Evolutionary conservation across 2,113 vertebrate species (phyloP), one percentile per base, ranked within the genome.

Genomic region (Pomatorhinus ruficollis): DNA sequence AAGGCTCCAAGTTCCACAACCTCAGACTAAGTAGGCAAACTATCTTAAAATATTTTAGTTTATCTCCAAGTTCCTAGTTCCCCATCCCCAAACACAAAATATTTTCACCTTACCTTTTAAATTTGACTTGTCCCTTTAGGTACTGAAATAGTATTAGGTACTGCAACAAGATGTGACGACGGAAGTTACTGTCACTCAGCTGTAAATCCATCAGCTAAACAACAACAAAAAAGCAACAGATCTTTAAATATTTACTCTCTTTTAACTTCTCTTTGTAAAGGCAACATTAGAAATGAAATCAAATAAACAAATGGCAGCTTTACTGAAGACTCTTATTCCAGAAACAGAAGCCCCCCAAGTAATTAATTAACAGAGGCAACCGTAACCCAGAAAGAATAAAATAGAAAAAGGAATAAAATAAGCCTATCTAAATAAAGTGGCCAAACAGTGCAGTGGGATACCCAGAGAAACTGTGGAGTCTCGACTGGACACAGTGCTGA

Each of bases 111-210:
- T 96, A 99, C 99, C 99, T 99, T 98, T 99, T 99, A 97, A 99
- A 99, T 96, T 99, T 99, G 95, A 99, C 99, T 89, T 99, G 99
- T 47, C 99, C 99, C 93, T 99, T 99, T 80, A 99, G 98, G 96
- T 99, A 99, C 87, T 99, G 99, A 97, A 99, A 99, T 40, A 99
- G 98, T 98, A 99, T 99, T 65, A 99, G 98, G 97, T 99, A 99
- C 92, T 99, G 99, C 96, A 99, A 96, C 28, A 99, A 97, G 94
- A 99, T 99, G 97, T 99, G 99, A 33, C 99, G 98, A 37, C 99
- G 98, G 94, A 99, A 99, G 96, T 99, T 99, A 96, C 99, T 99
- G 98, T 99, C 99, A 40, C 99, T 99, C 92, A 99, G 97, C 93
- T 99, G 99, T 94, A 99, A 97, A 97, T 99, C 99, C 99, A 99